Evolutionary conservation across 2,797 vertebrate species (phyloP), one percentile per base, ranked within the genome.

Genomic region (Anas acuta): DNA sequence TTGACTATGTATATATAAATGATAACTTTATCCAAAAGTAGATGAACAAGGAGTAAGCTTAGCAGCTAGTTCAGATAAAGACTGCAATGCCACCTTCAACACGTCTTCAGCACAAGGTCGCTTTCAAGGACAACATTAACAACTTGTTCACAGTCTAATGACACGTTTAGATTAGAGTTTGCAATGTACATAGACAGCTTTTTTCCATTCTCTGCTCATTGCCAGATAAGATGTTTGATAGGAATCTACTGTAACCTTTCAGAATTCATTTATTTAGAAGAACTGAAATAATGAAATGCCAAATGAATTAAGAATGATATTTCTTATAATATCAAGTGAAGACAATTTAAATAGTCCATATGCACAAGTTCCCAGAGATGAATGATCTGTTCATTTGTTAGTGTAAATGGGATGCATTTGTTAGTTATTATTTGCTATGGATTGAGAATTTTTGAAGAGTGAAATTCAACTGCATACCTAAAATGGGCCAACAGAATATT

Each of bases 311-410:
- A 97, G 92, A 98, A 96, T 97, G 80, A 83, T 97, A 94, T 96
- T 97, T 97, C 92, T 73, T 96, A 96, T 95, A 95, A 95, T 95
- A 96, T 92, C 73, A 96, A 95, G 71, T 87, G 94, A 96, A 97
- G 95, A 96, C 97, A 98, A 98, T 97, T 98, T 98, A 98, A 98
- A 98, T 97, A 94, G 92, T 97, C 95, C 84, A 96, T 93, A 96
- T 91, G 90, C 93, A 96, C 92, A 94, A 83, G 69, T 94, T 97
- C 83, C 66, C 60, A 73, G 93, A 92, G 85, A 95, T 95, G 72
- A 97, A 94, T 95, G 92, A 97, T 97, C 89, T 96, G 57, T 97
- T 97, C 89, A 97, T 97, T 97, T 97, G 45, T 80, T 89, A 79
- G 64, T 45, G 23, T 94, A 89, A 92, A 97, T 80, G 21, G 13